Conservation (phyloP, 2,113 vertebrate genomes). For the Mionectes macconnelli region DNA sequence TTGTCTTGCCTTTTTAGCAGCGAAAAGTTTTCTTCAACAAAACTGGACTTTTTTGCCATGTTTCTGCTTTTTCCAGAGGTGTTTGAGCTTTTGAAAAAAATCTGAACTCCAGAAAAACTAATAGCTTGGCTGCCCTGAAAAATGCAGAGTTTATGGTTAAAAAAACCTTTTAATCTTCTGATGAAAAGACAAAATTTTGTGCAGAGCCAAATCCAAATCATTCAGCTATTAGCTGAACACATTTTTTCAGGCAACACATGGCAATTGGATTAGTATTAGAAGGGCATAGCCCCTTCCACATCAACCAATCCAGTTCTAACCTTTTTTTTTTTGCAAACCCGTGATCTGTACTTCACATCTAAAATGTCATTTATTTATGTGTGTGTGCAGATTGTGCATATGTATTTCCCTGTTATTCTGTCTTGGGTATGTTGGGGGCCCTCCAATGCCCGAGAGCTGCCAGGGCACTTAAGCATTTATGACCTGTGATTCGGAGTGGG, state of each 20-base stretch:
- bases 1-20: not conserved
- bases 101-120: not conserved
- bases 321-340: not conserved
- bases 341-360: not conserved
- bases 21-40: not conserved
- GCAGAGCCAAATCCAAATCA: not conserved
- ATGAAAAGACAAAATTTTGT: not conserved
- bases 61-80: not conserved
- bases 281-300: not conserved
- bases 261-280: not conserved
- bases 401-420: not conserved
- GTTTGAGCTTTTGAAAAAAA: not conserved
- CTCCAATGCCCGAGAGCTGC: not conserved
- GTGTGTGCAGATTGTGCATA: not conserved
- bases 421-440: not conserved
- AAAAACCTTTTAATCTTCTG: not conserved
- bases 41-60: not conserved
- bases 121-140: not conserved
- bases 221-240: not conserved
- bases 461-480: slow-evolving; percentile 2
- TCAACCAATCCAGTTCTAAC: not conserved
- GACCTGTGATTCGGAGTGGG: not conserved
- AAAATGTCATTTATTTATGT: not conserved
- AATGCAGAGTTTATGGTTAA: not conserved
- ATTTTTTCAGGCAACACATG: not conserved